These are phyloP conservation scores for Aegotheles bennettii DNA, from an alignment of 2,113 vertebrate species.

Conservation along the genomic window DNA sequence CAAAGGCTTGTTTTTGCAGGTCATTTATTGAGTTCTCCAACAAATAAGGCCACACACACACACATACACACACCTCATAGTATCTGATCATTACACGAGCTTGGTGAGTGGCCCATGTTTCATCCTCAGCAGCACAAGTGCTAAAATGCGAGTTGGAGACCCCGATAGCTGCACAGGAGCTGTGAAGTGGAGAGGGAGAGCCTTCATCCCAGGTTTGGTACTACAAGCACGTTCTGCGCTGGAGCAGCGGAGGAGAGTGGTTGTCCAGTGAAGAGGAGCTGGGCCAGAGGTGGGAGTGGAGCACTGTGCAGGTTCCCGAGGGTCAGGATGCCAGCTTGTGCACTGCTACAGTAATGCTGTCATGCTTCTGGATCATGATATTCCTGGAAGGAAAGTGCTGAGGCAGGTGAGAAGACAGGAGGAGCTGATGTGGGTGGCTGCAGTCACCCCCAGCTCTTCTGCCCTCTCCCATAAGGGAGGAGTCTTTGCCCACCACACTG, in stretches of 20 bases:
- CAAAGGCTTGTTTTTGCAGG: background rate
- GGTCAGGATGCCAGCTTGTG: conserved; percentile 91
- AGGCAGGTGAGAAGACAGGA: background rate
- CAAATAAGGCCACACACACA: background rate
- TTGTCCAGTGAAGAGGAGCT: background rate
- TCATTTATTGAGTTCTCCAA: conserved; percentile 25
- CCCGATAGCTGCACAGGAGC: background rate
- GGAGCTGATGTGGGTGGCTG: background rate
- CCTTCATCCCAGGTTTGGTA: background rate
- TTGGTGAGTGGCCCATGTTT: background rate
- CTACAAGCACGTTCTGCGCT: background rate
- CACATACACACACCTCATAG: no score
- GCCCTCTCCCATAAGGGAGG: fast-evolving
- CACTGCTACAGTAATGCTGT: conserved; percentile 90
- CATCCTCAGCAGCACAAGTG: background rate
- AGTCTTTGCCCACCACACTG: fast-evolving
- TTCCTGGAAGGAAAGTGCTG: conserved; percentile 72
- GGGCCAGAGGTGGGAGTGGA: background rate
- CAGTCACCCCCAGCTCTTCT: background rate
- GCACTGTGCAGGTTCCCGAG: fast-evolving
- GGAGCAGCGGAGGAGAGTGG: background rate
- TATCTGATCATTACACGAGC: background rate
- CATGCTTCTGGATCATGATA: conserved; percentile 92
- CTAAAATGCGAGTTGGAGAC: background rate
- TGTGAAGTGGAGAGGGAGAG: background rate